phyloP scores from a whole-genome alignment of 2,113 vertebrate species.

The Callithrix jacchus region DNA sequence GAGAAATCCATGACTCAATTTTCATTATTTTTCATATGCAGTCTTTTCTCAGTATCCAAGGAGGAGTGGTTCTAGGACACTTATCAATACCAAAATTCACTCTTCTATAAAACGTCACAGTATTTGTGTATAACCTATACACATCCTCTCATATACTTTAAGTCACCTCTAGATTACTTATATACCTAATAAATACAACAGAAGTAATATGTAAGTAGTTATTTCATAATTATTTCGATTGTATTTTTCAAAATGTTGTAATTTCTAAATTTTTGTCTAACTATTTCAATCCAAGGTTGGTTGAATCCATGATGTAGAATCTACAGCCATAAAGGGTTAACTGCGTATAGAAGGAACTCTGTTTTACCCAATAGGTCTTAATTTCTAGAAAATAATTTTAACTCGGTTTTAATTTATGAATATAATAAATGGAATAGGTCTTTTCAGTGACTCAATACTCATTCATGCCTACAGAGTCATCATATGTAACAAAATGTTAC shows the following conservation, averaged over 20 bases:
- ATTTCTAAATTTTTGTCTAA: neutral
- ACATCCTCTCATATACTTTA: neutral
- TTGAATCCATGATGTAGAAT: neutral
- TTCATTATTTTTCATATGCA: neutral
- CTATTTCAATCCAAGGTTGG: neutral
- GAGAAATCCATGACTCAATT: neutral
- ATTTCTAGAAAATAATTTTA: slow-evolving; percentile 25
- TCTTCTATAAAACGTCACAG: neutral
- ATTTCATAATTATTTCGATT: neutral
- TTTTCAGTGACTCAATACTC: neutral
- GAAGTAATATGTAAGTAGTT: neutral
- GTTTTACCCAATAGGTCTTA: neutral
- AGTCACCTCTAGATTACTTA: neutral
- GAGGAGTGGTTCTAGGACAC: neutral
- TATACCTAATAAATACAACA: neutral
- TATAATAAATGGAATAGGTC: neutral
- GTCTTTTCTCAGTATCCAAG: neutral
- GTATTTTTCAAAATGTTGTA: neutral
- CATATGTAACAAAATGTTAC: neutral
- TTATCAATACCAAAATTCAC: neutral
- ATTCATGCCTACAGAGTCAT: neutral
- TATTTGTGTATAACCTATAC: neutral
- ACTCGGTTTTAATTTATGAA: neutral
- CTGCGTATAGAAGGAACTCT: neutral
- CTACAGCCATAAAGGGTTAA: neutral